Evolutionary conservation across 2,113 vertebrate genomes (phyloP).

Genomic region (Xenopus tropicalis): UCB_Xtro_10.0 CM004451.2:24289501-24290000

Average conservation of each 20-base stretch:
- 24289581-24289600: too few species aligned
- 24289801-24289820: constrained; percentile 54
- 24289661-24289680: not conserved
- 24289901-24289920: not conserved
- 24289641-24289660: too few species aligned
- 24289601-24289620: too few species aligned
- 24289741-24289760: constrained; percentile 49
- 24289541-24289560: too few species aligned
- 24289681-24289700: too few species aligned
- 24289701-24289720: constrained; percentile 35
- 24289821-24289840: constrained; percentile 47
- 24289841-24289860: constrained; percentile 50
- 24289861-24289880: constrained; percentile 18
- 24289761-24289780: constrained; percentile 52
- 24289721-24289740: constrained; percentile 49
- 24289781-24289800: constrained; percentile 50
- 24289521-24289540: too few species aligned
- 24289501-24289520: too few species aligned
- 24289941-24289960: not conserved
- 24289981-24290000: not conserved
- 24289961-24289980: not conserved
- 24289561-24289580: too few species aligned
- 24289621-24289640: too few species aligned
- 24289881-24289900: not conserved
- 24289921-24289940: not conserved